phyloP scores from a whole-genome alignment of 1,140 invertebrate genomes.

The Drosophila micromelanica region DNA sequence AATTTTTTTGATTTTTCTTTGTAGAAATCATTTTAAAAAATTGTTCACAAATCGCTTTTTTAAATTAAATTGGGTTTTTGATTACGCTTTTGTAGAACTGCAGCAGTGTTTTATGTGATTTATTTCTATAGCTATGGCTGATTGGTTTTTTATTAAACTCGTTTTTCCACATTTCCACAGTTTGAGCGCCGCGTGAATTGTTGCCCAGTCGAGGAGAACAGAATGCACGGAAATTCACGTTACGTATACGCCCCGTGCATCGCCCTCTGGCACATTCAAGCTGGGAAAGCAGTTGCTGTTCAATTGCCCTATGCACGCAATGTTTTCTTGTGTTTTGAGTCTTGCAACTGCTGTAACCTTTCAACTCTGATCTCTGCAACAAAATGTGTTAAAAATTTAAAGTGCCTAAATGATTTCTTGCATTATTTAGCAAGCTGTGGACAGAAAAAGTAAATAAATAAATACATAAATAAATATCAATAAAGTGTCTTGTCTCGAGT shows the following conservation, averaged over 20 bases:
- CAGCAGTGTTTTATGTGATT: constrained; percentile 6
- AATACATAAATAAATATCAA: background rate
- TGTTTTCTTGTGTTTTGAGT: background rate
- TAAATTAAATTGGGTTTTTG: constrained; percentile 4
- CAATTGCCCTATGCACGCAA: constrained; percentile 11
- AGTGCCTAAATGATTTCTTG: constrained; percentile 26
- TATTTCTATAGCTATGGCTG: constrained; percentile 1
- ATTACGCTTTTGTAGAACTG: constrained; percentile 10
- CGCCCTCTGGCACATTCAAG: background rate
- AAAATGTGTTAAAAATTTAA: constrained; percentile 11
- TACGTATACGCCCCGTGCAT: constrained; percentile 26
- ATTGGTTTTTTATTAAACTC: constrained; percentile 20
- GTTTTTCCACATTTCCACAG: constrained; percentile 5
- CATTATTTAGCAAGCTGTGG: constrained; percentile 7
- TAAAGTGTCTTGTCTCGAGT: background rate
- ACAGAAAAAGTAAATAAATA: constrained; percentile 1
- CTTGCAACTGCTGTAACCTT: constrained; percentile 13
- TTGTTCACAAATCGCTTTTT: background rate
- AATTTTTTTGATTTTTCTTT: too few relatives aligned
- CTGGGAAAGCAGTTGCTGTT: background rate
- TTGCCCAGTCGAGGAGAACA: constrained; percentile 10
- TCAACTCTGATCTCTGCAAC: background rate
- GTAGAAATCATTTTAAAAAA: too few relatives aligned
- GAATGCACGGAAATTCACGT: constrained; percentile 6
- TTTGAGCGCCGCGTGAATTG: constrained; percentile 5